These are phyloP conservation scores for Acrossocheilus wenchowensis DNA, from an alignment of 2,797 vertebrate species.

Conservation along the genomic window DNA sequence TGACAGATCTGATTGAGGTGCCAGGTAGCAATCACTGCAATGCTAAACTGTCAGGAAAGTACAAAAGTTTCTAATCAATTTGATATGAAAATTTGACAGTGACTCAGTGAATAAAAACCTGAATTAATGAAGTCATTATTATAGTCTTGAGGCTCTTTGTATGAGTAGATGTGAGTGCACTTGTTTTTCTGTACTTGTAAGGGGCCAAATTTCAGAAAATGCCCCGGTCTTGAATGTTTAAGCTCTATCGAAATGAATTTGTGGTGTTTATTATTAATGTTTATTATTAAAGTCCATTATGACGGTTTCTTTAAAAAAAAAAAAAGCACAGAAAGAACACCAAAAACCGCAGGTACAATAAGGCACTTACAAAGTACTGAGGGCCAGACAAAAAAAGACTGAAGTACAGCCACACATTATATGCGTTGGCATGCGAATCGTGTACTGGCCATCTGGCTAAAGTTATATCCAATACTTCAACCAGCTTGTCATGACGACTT, in stretches of 20 bases:
- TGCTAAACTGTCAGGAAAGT: not conserved
- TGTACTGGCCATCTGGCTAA: slow-evolving; percentile 24
- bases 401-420: slow-evolving; percentile 14
- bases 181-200: slow-evolving; percentile 20
- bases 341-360: not conserved
- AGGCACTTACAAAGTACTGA: slow-evolving; percentile 14
- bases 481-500: not conserved
- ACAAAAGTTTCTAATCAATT: slow-evolving; percentile 19
- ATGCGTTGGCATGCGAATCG: not conserved
- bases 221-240: not conserved
- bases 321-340: not conserved
- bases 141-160: slow-evolving; percentile 1
- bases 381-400: not conserved
- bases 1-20: slow-evolving; percentile 35
- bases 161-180: not conserved
- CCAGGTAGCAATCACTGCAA: slow-evolving; percentile 29
- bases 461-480: slow-evolving; percentile 33
- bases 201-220: slow-evolving; percentile 8
- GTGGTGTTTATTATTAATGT: not conserved
- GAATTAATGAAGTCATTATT: not conserved
- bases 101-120: not conserved
- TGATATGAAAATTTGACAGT: slow-evolving; percentile 3
- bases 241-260: not conserved
- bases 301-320: not conserved
- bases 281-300: not conserved